Base-by-base conservation (phyloP, 35 echinoderm and acorn worm genomes). In the Stichopus chloronotus region DNA sequence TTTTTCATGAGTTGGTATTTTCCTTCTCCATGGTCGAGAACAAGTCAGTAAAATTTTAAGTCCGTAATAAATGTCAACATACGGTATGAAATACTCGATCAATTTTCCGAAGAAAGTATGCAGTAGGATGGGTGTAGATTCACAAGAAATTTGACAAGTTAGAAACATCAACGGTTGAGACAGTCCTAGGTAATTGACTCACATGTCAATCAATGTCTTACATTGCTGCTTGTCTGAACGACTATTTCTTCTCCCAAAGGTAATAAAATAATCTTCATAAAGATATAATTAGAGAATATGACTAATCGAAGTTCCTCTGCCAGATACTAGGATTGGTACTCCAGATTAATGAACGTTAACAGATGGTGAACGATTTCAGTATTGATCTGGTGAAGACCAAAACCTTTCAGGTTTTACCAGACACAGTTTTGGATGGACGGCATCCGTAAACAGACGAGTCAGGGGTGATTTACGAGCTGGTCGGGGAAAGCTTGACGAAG, bases 401-500 rank as follows among this genome's bases (percentile, higher is more conserved):
- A 19, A 5, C 61, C 19, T 11, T 65, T 65, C 61, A 65, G 61
- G 5, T 43, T 43, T 43, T 43, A 65, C 61, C 61, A 65, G 61
- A 65, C 30, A 65, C 19, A 19, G 61, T 65, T 43, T 65, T 11
- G 61, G 11, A 19, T 65, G 61, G 61, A 65, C 61, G 5, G 61
- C 61, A 65, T 65, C 19, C 61, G 30, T 65, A 65, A 19, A 11
- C 61, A 65, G 61, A 65, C 61, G 30, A 65, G 61, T 65, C 61
- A 65, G 11, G 61, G 61, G 13, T 83, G 8, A 83, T 83, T 83
- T 83, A 83, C 55, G 80, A 83, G 80, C 52, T 53, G 14, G 22
- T 43, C n/a, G 7, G 53, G 80, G 55, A 52, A 83, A 56, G 53
- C 80, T 83, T 20, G 55, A 16, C 80, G 55, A 83, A 65, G 61